Percentiles rank a stretch among this genome's conserved stretches.
These are phyloP conservation scores for Progne subis DNA, from an alignment of 2,113 vertebrate genomes.

Conservation along the genomic window DNA sequence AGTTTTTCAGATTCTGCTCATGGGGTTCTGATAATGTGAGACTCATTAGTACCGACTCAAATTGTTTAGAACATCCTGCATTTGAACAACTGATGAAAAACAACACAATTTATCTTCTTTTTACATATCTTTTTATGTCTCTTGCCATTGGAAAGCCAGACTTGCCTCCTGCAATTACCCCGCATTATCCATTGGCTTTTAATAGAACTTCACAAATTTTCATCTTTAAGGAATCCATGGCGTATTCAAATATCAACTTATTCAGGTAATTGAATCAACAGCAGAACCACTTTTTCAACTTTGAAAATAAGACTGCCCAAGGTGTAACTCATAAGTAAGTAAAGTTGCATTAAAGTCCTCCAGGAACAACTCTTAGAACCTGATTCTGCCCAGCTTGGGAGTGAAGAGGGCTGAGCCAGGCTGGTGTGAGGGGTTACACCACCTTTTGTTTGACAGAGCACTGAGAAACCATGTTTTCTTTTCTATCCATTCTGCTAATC, in stretches of 20 bases:
- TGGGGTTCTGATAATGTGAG: neutral
- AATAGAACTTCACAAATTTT: neutral
- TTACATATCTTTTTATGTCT: neutral
- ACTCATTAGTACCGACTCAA: neutral
- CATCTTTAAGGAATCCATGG: neutral
- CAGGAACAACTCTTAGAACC: neutral
- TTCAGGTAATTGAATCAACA: neutral
- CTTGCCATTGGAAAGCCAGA: neutral
- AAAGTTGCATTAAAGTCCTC: neutral
- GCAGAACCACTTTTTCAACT: neutral
- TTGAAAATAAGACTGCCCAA: neutral
- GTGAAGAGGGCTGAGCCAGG: neutral
- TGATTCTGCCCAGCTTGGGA: neutral
- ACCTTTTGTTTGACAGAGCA: neutral
- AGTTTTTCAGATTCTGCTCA: neutral
- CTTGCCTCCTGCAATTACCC: neutral
- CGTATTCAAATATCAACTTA: neutral
- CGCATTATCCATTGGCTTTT: neutral
- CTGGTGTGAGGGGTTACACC: neutral
- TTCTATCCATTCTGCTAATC: neutral
- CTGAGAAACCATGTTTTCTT: neutral
- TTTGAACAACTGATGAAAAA: neutral
- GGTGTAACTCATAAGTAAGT: neutral
- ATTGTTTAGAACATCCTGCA: neutral
- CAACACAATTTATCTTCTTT: neutral